Percentiles rank a stretch among this genome's conserved stretches.
Conservation (phyloP, 2,113 vertebrate species). For the Python bivittatus region DNA sequence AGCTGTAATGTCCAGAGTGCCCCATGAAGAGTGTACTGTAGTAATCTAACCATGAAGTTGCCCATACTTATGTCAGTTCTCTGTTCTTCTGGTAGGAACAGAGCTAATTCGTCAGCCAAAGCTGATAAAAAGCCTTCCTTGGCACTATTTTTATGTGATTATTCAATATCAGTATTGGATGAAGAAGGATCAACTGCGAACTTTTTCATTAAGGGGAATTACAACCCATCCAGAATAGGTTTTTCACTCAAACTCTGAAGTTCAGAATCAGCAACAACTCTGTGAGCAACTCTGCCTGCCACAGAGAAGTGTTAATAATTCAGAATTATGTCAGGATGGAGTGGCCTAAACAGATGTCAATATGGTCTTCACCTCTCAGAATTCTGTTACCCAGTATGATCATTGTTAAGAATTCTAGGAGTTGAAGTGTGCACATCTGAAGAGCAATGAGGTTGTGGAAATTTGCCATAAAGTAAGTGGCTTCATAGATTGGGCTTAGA, state of each 20-base stretch:
- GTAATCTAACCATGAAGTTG: neutral
- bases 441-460: neutral
- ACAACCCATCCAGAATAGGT: neutral
- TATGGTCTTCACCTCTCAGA: neutral
- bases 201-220: neutral
- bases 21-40: neutral
- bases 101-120: neutral
- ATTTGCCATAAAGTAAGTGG: neutral
- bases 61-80: neutral
- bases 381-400: neutral
- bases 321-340: neutral
- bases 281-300: neutral
- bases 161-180: no score
- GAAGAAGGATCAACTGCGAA: neutral
- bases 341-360: neutral
- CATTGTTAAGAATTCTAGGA: neutral
- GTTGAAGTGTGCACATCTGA: neutral
- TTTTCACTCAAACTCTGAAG: neutral
- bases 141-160: no score
- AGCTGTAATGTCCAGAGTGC: neutral
- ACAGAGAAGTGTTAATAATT: neutral
- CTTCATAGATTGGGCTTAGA: neutral
- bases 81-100: neutral
- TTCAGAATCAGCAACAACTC: neutral
- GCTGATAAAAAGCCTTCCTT: neutral